Evolutionary conservation across 2,797 vertebrate genomes (phyloP).

Genomic region (Darevskia mixta): DNA sequence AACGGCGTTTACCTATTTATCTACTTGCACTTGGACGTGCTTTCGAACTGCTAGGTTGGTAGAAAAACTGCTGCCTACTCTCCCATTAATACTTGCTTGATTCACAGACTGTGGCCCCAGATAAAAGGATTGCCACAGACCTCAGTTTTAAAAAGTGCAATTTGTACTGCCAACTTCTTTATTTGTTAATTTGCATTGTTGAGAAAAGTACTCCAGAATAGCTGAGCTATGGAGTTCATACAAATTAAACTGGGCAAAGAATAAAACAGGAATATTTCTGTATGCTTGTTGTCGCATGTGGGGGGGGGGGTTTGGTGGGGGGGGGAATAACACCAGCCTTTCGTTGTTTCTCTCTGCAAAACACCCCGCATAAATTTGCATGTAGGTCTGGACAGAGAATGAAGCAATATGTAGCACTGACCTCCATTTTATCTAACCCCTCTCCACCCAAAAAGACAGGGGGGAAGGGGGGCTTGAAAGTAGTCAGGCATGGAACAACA

Average conservation of each 20-base stretch:
- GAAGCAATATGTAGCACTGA: neutral
- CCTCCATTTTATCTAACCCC: neutral
- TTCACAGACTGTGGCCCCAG: neutral
- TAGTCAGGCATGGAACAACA: too few relatives aligned
- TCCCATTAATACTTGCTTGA: neutral
- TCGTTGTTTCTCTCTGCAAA: neutral
- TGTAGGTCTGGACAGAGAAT: too few relatives aligned
- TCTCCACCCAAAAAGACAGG: neutral
- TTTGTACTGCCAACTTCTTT: slow-evolving; percentile 28
- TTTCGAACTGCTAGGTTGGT: too few relatives aligned
- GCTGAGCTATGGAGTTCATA: neutral
- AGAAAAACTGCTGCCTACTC: neutral
- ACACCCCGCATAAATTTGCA: neutral
- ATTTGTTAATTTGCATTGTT: slow-evolving; percentile 51
- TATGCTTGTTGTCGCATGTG: neutral
- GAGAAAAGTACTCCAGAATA: slow-evolving; percentile 26
- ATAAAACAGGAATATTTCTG: neutral
- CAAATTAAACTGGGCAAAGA: neutral
- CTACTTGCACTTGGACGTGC: too few relatives aligned
- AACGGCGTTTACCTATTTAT: too few relatives aligned
- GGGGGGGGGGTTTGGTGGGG: too few relatives aligned
- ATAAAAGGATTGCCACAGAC: neutral
- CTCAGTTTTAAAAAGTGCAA: slow-evolving; percentile 27
- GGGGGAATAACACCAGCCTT: neutral
- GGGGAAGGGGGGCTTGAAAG: neutral